Conservation (phyloP, 2,113 vertebrate species). For the Anthoscopus minutus region DNA sequence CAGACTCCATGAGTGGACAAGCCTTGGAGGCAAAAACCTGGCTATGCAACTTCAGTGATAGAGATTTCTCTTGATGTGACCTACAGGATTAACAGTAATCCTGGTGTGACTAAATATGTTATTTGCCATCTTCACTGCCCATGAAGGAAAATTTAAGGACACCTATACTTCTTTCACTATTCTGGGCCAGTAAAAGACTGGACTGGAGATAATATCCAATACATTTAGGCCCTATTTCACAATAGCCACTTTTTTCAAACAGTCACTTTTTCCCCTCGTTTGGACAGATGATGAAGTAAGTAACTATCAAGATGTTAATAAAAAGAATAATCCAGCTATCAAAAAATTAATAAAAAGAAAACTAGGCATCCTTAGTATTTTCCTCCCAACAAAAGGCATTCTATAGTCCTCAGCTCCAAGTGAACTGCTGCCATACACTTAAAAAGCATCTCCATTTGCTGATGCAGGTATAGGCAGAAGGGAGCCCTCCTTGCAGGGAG, state of each 20-base stretch:
- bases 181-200: neutral
- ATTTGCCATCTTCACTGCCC: neutral
- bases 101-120: conserved; percentile 9
- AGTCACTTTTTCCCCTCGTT: neutral
- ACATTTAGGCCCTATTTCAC: neutral
- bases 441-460: neutral
- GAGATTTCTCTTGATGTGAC: neutral
- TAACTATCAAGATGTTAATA: neutral
- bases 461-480: neutral
- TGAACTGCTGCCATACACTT: neutral
- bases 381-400: neutral
- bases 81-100: neutral
- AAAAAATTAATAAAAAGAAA: neutral
- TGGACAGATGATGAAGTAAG: neutral
- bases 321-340: neutral
- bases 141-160: conserved; percentile 1
- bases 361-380: neutral
- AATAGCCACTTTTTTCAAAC: too few species aligned
- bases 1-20: neutral
- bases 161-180: neutral
- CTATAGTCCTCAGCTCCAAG: neutral
- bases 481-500: neutral
- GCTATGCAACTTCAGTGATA: neutral
- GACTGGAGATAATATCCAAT: neutral
- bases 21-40: neutral